Evolutionary conservation across 2,113 vertebrate genomes (phyloP), one percentile per base, ranked within the genome.

Genomic region (Arenaria interpres): DNA sequence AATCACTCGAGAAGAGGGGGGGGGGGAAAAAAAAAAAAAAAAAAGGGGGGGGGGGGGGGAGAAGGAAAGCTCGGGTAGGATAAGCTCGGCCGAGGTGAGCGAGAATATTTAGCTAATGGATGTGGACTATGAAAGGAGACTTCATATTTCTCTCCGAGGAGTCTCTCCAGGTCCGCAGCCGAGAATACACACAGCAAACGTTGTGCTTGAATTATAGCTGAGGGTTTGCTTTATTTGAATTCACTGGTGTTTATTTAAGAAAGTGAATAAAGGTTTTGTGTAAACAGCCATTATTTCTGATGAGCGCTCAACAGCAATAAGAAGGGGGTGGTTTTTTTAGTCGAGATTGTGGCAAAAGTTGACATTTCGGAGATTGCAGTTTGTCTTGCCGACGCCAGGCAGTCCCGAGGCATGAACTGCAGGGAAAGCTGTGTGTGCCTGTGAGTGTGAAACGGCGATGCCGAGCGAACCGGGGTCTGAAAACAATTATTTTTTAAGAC

Each of bases 401-500:
- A 96, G 95, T 95, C 93, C 95, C 68, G 85, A 95, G 85, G 89
- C 85, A 60, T 59, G 68, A 89, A 77, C 92, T 95, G 33, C 67
- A 89, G 68, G 74, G 24, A 93, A 64, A 75, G 82, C 33, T 63
- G 63, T 89, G 64, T 95, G 67, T 87, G 81, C 85, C 67, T 78
- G 32, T 39, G 89, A 96, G 93, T 76, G 89, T 92, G 95, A 95
- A 96, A 86, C 77, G 45, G 88, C 82, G 82, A 90, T 95, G 88
- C 82, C 79, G 91, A 37, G 50, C 28, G 45, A 71, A 91, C 22
- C 7, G 19, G 72, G 88, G 37, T 80, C 94, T 95, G 97, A 96
- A 97, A 97, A 97, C 94, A 90, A 96, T 97, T 94, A 85, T 92
- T 94, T 94, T 94, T 96, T 91, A 91, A 95, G 81, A 83, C 94